A percentile compares a stretch with the other conserved stretches of the same genome.
Evolutionary conservation across 2,797 vertebrate species (phyloP).

Genomic region (Gorsachius magnificus): DNA sequence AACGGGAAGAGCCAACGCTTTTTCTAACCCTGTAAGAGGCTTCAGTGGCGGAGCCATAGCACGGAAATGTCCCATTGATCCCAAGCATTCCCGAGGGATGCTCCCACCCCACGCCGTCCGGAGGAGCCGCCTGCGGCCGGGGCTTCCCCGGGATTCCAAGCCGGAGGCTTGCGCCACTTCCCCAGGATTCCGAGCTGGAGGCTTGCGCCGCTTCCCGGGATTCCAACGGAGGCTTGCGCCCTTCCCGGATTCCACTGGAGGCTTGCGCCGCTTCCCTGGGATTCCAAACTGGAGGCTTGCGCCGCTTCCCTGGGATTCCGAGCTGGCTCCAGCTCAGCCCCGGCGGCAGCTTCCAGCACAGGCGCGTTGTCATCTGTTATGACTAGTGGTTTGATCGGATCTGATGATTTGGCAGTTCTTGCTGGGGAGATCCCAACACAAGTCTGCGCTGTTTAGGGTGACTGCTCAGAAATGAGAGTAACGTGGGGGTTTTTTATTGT

Average conservation of each 20-base stretch:
- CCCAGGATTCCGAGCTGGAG: too few relatives aligned
- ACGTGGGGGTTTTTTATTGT: too few relatives aligned
- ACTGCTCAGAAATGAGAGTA: neutral
- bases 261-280: too few relatives aligned
- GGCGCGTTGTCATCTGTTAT: neutral
- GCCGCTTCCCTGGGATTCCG: neutral
- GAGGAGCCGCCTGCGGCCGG: rapidly evolving
- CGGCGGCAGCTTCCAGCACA: neutral
- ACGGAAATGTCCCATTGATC: neutral
- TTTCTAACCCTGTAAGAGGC: neutral
- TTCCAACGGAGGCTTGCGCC: too few relatives aligned
- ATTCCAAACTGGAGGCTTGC: too few relatives aligned
- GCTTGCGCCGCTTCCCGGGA: too few relatives aligned
- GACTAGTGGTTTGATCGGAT: neutral
- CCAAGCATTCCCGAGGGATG: too few relatives aligned
- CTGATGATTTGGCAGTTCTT: neutral
- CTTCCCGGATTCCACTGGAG: too few relatives aligned
- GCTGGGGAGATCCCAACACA: neutral
- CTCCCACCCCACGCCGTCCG: rapidly evolving
- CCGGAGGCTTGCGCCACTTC: too few relatives aligned
- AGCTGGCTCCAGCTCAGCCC: neutral
- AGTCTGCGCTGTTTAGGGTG: neutral
- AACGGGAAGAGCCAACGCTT: neutral
- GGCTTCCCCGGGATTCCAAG: too few relatives aligned
- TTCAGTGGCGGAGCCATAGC: neutral